Base-by-base conservation (phyloP, 2,113 vertebrate species). In the Mellivora capensis region DNA sequence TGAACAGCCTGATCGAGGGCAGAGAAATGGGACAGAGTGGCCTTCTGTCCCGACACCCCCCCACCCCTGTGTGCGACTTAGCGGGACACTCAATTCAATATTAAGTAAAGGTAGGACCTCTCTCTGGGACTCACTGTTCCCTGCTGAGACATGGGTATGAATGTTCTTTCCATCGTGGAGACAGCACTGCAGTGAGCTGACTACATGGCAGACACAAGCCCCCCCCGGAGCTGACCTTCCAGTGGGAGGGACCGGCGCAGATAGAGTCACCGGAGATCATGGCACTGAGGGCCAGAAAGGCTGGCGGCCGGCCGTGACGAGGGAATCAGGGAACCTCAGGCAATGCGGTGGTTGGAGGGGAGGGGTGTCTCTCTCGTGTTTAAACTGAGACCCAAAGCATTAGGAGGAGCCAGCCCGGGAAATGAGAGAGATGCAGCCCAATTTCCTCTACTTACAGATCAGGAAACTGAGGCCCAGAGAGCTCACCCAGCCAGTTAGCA, bases 221-320 rank as follows among this genome's bases (percentile, higher is more conserved):
- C 57, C 37, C 29, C 8, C 2, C 0, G 2, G 17, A 69, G 25
- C 61, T 57, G 15, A 3, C 31, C n/a, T 27, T 34, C 77, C 31
- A 18, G 15, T 4, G n/a, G 25, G 7, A 52, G 42, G 62, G 39
- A 23, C 3, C 0, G 49, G 29, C 6, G 3, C 20, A 44, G 69
- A 25, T 1, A 8, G 31, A 54, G 31, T 18, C 67, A 0, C 31
- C 14, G 14, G 31, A 47, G 44, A 81, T 2, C 67, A n/a, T 0
- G 0, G 11, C 4, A 23, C 49, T 1, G 5, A 39, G 7, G 0
- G 39, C 29, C 27, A 2, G 95, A n/a, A 52, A 6, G 37, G 18
- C 0, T 0, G 21, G 49, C 61, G 6, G 81, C 25, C 25, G 20
- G 10, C 9, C 0, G 1, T 29, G 2, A 11, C 2, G 37, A 27